Percentiles rank a stretch among this genome's conserved stretches.
Conservation (phyloP, 2,888 invertebrate genomes). For the Rhaphigaster nebulosa region DNA sequence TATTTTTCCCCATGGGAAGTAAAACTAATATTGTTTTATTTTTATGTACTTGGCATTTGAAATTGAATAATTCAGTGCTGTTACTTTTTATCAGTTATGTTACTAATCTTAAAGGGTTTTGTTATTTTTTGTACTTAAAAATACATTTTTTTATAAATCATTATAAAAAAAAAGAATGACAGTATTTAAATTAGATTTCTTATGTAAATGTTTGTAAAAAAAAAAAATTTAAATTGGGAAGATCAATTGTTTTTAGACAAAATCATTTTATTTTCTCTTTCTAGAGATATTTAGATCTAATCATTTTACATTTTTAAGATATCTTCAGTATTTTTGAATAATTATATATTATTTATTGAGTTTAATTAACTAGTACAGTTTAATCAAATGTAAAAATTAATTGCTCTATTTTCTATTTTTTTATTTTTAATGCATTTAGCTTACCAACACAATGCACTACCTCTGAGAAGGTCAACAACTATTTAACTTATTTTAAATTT, state of each 20-base stretch:
- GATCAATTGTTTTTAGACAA: not conserved
- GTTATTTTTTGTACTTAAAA: not conserved
- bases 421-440: no score
- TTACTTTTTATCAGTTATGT: not conserved
- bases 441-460: no score
- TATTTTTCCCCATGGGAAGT: not conserved
- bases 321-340: not conserved
- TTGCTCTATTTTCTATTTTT: no score
- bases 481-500: no score
- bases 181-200: not conserved
- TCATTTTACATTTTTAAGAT: not conserved
- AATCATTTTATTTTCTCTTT: not conserved
- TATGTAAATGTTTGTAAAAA: no score
- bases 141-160: not conserved
- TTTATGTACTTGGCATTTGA: not conserved
- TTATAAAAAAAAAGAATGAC: not conserved
- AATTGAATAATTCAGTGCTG: not conserved
- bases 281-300: not conserved
- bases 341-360: not conserved
- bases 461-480: no score
- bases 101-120: not conserved
- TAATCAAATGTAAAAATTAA: not conserved
- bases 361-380: not conserved
- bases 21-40: not conserved
- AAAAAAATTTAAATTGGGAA: not conserved